Evolutionary conservation across 2,113 vertebrate species (phyloP).

Genomic region (Hyla sarda): DNA sequence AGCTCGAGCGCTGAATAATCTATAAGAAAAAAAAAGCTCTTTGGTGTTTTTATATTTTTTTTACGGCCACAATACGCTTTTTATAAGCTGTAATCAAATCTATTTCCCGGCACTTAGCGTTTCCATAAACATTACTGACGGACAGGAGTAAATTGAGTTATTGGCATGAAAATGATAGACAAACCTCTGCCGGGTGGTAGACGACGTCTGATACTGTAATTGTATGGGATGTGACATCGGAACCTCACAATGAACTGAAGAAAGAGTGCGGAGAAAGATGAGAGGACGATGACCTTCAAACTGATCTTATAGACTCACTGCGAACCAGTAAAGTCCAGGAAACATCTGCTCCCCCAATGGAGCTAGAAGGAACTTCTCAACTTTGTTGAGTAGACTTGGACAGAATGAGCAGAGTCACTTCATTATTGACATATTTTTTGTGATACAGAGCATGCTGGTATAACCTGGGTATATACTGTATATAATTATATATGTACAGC

Average conservation of each 20-base stretch:
- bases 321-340: no score
- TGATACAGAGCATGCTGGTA: neutral
- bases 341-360: no score
- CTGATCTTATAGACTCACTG: no score
- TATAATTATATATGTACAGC: no score
- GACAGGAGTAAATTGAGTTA: constrained; percentile 34
- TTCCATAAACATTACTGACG: constrained; percentile 4
- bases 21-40: neutral
- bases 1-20: constrained; percentile 18
- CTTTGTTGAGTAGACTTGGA: no score
- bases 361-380: no score
- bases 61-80: neutral
- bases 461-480: neutral
- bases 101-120: constrained; percentile 31
- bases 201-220: neutral
- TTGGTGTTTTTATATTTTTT: neutral
- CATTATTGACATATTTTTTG: no score
- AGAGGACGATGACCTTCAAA: neutral
- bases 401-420: no score
- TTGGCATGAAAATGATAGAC: constrained; percentile 43
- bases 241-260: neutral
- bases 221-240: neutral
- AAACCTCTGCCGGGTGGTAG: neutral
- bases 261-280: neutral
- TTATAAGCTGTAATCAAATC: constrained; percentile 44